phyloP scores from a whole-genome alignment of 2,113 vertebrate species.

The Oreotragus oreotragus region DNA sequence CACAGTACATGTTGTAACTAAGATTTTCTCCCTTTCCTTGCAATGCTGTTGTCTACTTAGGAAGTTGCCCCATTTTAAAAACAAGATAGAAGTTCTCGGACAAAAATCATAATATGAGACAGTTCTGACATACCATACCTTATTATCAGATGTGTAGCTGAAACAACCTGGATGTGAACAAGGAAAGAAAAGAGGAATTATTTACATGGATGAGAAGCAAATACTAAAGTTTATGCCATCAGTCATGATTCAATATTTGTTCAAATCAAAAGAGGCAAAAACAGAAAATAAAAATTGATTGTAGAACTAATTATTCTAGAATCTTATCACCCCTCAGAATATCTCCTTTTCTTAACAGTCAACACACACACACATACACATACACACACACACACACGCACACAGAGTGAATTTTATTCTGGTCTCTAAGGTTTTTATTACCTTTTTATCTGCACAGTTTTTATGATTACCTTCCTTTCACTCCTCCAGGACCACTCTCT shows the following conservation, averaged over 20 bases:
- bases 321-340: background rate
- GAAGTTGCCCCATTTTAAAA: background rate
- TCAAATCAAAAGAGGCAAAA: conserved; percentile 1
- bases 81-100: background rate
- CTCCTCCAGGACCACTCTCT: background rate
- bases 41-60: background rate
- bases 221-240: conserved; percentile 1
- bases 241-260: background rate
- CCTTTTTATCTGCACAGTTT: background rate
- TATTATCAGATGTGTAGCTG: background rate
- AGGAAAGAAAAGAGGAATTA: conserved; percentile 3
- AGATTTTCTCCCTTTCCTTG: background rate
- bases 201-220: background rate
- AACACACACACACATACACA: background rate
- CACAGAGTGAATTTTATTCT: background rate
- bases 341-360: background rate
- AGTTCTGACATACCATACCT: background rate
- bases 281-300: background rate
- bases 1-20: background rate
- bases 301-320: background rate
- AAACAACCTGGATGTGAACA: background rate
- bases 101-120: background rate
- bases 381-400: background rate
- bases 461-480: background rate
- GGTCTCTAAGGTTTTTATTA: background rate